A percentile compares a stretch with the other conserved stretches of the same genome.
phyloP scores from a whole-genome alignment of 1,140 invertebrate genomes.

The Eumaeus atala region DNA sequence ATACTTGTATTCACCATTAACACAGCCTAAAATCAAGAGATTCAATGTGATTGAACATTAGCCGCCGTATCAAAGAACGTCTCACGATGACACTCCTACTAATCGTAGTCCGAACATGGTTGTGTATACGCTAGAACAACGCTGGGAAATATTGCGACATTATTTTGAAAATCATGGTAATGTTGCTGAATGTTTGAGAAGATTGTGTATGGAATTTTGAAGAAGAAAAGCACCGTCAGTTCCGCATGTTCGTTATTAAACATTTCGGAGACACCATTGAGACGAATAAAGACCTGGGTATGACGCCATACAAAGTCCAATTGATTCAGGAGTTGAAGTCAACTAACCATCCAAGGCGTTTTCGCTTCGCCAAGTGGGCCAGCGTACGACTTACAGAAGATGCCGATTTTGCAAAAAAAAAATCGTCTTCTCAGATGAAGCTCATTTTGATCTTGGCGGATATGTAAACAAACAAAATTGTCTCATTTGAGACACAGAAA shows the following conservation, averaged over 20 bases:
- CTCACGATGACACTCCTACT: no score
- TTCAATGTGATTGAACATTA: no score
- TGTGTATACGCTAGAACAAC: slow-evolving; percentile 22
- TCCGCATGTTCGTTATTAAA: slow-evolving; percentile 20
- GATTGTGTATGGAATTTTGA: slow-evolving; percentile 19
- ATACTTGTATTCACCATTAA: no score
- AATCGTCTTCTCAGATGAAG: not conserved
- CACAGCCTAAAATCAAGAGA: no score
- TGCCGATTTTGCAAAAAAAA: slow-evolving; percentile 13
- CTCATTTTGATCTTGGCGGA: not conserved
- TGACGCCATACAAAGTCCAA: slow-evolving; percentile 17
- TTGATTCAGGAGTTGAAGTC: slow-evolving; percentile 17
- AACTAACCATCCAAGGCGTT: slow-evolving; percentile 17
- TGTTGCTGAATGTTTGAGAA: slow-evolving; percentile 20
- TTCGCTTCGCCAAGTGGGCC: slow-evolving; percentile 16
- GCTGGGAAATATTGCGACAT: slow-evolving; percentile 20
- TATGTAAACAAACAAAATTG: slow-evolving; percentile 4
- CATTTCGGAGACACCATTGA: slow-evolving; percentile 17
- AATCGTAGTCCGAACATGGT: slow-evolving; percentile 21
- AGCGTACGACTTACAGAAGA: slow-evolving; percentile 12
- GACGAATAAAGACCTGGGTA: slow-evolving; percentile 16
- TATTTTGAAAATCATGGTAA: slow-evolving; percentile 22
- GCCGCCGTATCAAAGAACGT: no score
- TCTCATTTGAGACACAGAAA: slow-evolving; percentile 6
- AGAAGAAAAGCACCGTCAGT: slow-evolving; percentile 20